Evolutionary conservation across 2,113 vertebrate genomes (phyloP), one percentile per base, ranked within the genome.

Genomic region (Pangasianodon gigas): DNA sequence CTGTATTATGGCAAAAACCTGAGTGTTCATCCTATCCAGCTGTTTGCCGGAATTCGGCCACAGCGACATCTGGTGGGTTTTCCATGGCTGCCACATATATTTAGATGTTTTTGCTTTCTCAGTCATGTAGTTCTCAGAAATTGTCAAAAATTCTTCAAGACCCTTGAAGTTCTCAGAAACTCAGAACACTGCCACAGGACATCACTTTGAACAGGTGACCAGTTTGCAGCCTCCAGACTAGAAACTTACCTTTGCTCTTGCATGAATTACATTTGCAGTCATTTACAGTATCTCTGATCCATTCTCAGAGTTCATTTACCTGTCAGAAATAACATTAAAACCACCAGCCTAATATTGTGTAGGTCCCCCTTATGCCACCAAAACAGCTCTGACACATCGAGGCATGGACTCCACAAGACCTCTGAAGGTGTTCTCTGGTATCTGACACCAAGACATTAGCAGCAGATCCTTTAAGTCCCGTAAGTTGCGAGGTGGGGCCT

Each of bases 61-160:
- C 67, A 69, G n/a, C 32, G n/a, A 74, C 69, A 74, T 74, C 69
- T 74, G 32, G n/a, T 74, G 69, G n/a, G n/a, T 37, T 77, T 77
- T 77, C 65, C 37, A 14, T 74, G 69, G 24, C 5, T 77, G 74
- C 37, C 19, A 24, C 7, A 24, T 77, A 24, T 18, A 21, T 21
- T 32, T 32, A 32, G 65, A 69, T 32, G n/a, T 69, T 79, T 48
- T 79, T 79, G 21, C 24, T 77, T 77, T 44, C 37, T 46, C 41
- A 77, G 74, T 77, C 37, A 77, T 46, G 41, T 26, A 48, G 21
- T 79, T 26, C 44, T 79, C 10, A 79, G 7, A 79, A 79, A 10
- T 46, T 79, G 44, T 79, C 75, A 44, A 10, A 77, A 9, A 77
- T 26, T 21, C 16, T 75, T 26, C 75, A 37, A 75, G 1, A 44